Conservation (phyloP, 1,140 invertebrate species). For the Battus philenor region DNA sequence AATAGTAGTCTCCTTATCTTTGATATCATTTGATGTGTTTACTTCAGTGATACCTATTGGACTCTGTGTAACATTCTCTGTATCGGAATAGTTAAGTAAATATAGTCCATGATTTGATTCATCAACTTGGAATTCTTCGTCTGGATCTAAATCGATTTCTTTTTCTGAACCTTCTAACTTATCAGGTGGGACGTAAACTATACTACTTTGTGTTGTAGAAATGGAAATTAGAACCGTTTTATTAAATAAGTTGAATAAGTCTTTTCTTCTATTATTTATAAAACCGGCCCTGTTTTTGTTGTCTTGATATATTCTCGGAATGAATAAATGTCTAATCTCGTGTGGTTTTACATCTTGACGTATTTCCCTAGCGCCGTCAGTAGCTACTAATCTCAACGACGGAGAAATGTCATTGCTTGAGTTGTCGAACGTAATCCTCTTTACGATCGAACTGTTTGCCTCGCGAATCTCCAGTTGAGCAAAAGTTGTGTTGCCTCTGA, state of each 20-base stretch:
- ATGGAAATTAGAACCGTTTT: conserved; percentile 37
- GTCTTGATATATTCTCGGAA: conserved; percentile 61
- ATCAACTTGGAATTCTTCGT: conserved; percentile 74
- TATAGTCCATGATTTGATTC: conserved; percentile 73
- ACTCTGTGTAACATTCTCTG: conserved; percentile 51
- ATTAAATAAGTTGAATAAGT: conserved; percentile 32
- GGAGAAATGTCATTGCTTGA: conserved; percentile 52
- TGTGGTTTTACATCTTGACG: conserved; percentile 60
- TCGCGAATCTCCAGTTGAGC: conserved; percentile 68
- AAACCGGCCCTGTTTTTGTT: conserved; percentile 61
- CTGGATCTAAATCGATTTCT: conserved; percentile 66
- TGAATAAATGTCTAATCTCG: conserved; percentile 62
- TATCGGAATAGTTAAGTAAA: conserved; percentile 68
- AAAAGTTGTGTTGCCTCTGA: conserved; percentile 64
- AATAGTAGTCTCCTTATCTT: conserved; percentile 45
- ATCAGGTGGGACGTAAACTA: conserved; percentile 62
- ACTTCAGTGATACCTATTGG: conserved; percentile 41
- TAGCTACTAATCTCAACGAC: conserved; percentile 46
- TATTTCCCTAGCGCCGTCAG: conserved; percentile 56
- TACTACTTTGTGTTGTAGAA: conserved; percentile 41
- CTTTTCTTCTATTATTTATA: conserved; percentile 62
- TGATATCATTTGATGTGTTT: conserved; percentile 24
- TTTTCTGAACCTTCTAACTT: conserved; percentile 64
- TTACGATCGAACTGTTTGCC: conserved; percentile 58
- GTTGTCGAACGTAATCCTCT: conserved; percentile 61